Percentiles rank a stretch among this genome's conserved stretches.
phyloP scores from a whole-genome alignment of 2,888 invertebrate species.

The Holacanthella duospinosa region DNA sequence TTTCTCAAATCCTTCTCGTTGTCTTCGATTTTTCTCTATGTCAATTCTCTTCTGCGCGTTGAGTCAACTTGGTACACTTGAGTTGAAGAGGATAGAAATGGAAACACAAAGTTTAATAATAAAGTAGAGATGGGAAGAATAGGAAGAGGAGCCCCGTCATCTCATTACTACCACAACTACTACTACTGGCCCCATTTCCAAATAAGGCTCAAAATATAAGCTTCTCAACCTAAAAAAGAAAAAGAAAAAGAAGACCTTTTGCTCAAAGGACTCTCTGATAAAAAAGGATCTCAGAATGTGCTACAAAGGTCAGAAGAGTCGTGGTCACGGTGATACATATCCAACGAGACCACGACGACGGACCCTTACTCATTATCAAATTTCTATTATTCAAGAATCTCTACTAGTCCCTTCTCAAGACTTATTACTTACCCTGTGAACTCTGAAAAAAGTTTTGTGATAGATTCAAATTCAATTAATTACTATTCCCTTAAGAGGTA shows the following conservation, averaged over 20 bases:
- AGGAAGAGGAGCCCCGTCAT: background rate
- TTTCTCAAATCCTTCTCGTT: slow-evolving; percentile 1
- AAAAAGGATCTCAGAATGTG: background rate
- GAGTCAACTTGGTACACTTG: background rate
- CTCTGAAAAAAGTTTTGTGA: too few species aligned
- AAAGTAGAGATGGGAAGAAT: background rate
- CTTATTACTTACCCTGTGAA: too few species aligned
- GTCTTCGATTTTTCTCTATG: slow-evolving; percentile 3
- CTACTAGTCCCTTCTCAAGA: too few species aligned
- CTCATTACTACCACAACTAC: too few species aligned
- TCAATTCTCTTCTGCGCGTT: background rate
- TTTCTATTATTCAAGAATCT: too few species aligned
- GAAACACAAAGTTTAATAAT: slow-evolving; percentile 3
- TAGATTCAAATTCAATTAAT: too few species aligned
- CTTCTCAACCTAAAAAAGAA: background rate
- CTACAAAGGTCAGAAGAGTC: too few species aligned
- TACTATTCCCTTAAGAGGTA: too few species aligned
- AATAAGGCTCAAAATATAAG: background rate
- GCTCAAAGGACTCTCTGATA: background rate
- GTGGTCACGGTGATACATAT: too few species aligned
- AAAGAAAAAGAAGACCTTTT: background rate
- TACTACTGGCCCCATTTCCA: slow-evolving; percentile 4
- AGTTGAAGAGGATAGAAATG: background rate
- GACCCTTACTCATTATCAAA: too few species aligned
- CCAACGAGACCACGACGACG: too few species aligned